These are phyloP conservation scores for Gymnoscopelus microlampas DNA, from an alignment of 2,797 vertebrate species.

Conservation along the genomic window DNA sequence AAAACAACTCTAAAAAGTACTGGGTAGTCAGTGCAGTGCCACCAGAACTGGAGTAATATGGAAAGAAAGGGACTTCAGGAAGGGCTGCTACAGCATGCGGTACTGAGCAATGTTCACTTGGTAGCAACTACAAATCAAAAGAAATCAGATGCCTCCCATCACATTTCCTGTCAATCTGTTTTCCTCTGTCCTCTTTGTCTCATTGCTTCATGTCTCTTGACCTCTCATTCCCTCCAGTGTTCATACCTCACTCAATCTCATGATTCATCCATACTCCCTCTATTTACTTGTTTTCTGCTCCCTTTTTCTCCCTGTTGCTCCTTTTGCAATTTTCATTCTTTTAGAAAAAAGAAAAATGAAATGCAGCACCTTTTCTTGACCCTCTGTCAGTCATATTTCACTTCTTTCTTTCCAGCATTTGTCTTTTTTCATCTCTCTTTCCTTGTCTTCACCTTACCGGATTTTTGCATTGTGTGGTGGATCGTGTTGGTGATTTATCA, in stretches of 20 bases:
- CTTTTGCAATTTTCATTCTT: constrained; percentile 37
- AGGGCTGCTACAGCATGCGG: no score
- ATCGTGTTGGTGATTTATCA: constrained; percentile 64
- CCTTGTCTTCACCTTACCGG: constrained; percentile 47
- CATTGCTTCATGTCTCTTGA: not conserved
- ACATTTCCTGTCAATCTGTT: constrained; percentile 1
- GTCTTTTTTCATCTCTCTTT: constrained; percentile 38
- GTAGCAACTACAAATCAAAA: no score
- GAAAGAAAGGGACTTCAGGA: no score
- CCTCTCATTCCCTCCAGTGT: not conserved
- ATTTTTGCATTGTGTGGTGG: constrained; percentile 58
- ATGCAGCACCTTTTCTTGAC: constrained; percentile 33
- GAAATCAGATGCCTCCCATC: not conserved
- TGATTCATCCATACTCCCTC: constrained; percentile 23
- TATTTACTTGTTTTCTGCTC: constrained; percentile 25
- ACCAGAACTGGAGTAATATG: no score
- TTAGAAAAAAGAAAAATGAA: no score
- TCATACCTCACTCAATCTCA: constrained; percentile 12
- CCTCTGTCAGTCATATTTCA: constrained; percentile 32
- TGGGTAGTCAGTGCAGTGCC: no score
- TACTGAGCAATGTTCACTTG: no score
- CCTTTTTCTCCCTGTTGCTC: constrained; percentile 23
- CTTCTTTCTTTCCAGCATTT: constrained; percentile 21
- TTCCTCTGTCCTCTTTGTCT: constrained; percentile 6
- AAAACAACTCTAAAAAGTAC: no score